These are phyloP conservation scores for Caenorhabditis sulstoni DNA, from an alignment of 2,888 invertebrate species.

Conservation along the genomic window DNA sequence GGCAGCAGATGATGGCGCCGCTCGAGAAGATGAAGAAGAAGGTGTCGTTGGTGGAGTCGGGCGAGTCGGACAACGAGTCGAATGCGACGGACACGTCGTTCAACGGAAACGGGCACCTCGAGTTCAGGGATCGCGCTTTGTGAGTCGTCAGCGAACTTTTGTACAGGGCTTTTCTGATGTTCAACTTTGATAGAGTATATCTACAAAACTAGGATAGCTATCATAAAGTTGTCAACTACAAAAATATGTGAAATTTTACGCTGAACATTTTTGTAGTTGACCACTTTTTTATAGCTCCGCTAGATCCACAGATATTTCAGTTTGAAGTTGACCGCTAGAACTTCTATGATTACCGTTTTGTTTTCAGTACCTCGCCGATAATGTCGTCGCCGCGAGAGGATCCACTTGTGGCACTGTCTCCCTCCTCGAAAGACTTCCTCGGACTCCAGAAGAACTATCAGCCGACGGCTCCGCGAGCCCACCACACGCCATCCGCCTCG, in stretches of 20 bases:
- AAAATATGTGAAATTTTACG: too few relatives aligned
- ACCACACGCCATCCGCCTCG: conserved; percentile 41
- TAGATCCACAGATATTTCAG: too few relatives aligned
- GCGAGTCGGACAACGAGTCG: conserved; percentile 55
- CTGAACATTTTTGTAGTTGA: too few relatives aligned
- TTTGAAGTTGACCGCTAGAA: too few relatives aligned
- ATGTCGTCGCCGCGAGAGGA: conserved; percentile 50
- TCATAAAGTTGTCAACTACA: too few relatives aligned
- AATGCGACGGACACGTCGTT: conserved; percentile 45
- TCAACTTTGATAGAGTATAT: too few relatives aligned
- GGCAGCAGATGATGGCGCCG: too few relatives aligned
- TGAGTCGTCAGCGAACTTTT: too few relatives aligned
- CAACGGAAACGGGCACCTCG: conserved; percentile 24
- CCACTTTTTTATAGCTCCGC: too few relatives aligned
- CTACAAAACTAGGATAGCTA: too few relatives aligned
- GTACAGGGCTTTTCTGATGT: too few relatives aligned
- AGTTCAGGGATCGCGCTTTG: conserved; percentile 55
- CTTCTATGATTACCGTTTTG: too few relatives aligned
- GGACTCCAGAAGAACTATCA: conserved; percentile 66
- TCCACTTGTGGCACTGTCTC: conserved; percentile 42
- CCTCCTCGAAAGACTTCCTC: conserved; percentile 38
- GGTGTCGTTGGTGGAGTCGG: conserved; percentile 52
- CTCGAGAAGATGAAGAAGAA: conserved; percentile 57
- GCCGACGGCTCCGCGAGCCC: conserved; percentile 59
- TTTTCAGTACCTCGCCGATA: conserved; percentile 58